These are phyloP conservation scores for Gambusia affinis DNA, from an alignment of 2,113 vertebrate species.

Conservation along the genomic window DNA sequence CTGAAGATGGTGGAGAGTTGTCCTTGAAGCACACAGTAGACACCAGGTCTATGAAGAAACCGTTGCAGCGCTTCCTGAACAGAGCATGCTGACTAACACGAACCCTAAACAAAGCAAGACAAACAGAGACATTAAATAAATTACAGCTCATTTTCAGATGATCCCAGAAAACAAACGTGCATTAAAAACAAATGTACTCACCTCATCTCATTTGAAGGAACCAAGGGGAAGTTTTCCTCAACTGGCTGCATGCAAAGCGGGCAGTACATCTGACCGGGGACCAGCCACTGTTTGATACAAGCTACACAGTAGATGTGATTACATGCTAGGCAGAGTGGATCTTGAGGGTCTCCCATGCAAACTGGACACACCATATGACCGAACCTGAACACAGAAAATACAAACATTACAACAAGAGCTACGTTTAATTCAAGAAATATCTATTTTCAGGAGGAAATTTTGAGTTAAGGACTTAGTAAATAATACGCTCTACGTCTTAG, in stretches of 20 bases:
- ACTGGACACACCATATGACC: constrained; percentile 77
- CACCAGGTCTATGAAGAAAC: constrained; percentile 93
- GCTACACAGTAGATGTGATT: constrained; percentile 83
- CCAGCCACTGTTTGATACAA: constrained; percentile 83
- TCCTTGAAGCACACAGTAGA: constrained; percentile 94
- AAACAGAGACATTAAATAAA: not conserved
- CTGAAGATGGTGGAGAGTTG: constrained; percentile 82
- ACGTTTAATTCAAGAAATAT: not conserved
- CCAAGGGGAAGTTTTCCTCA: constrained; percentile 59
- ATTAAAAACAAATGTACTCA: constrained; percentile 48
- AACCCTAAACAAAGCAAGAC: constrained; percentile 21
- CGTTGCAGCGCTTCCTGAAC: constrained; percentile 88
- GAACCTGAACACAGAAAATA: constrained; percentile 67
- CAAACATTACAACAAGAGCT: not conserved
- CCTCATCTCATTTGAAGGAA: constrained; percentile 80
- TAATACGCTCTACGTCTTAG: too few species aligned
- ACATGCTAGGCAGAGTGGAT: constrained; percentile 87
- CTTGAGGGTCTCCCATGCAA: constrained; percentile 82
- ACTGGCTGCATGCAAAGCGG: constrained; percentile 77
- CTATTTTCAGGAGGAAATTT: not conserved
- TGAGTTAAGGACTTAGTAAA: not conserved
- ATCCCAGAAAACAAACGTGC: not conserved
- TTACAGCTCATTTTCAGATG: not conserved
- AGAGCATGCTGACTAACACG: constrained; percentile 75
- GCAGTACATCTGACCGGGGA: constrained; percentile 83